Base-by-base conservation (phyloP, 2,797 vertebrate genomes). In the Tamandua tetradactyla region DNA sequence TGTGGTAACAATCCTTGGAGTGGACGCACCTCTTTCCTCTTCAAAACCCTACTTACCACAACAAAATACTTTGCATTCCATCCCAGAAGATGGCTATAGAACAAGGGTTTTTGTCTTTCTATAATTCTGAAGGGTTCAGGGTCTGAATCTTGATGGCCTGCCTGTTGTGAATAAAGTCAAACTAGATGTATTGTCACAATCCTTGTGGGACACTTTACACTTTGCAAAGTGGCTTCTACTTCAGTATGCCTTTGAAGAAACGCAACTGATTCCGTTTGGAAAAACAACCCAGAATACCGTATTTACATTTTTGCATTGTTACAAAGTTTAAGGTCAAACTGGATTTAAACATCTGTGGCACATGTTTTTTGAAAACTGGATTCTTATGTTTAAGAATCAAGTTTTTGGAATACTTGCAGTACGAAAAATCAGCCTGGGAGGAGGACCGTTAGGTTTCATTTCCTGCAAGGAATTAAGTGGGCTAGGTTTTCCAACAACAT, bases 31-130 rank as follows among this genome's bases (percentile, higher is more conserved):
- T 25, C 92, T 95, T 95, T 96, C 88, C 84, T 97, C 86, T 96
- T 94, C 84, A 95, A 94, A 97, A 92, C 61, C 59, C n/a, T 79
- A 42, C 83, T 64, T 91, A 94, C 89, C 94, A 80, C 94, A 97
- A 86, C 97, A 96, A 95, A 97, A 96, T 94, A 52, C 89, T 94
- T 91, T 89, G 15, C 95, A 97, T 95, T 96, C 97, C 92, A 80
- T 87, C 81, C 32, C 47, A 96, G 97, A 94, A 93, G 32, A 76
- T 91, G 93, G 92, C 89, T 75, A 27, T 59, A 84, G 89, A 96
- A 81, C 76, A 61, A 59, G 87, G 32, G 37, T 69, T 89, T 94
- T 95, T 92, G 87, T 95, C 72, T 95, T 89, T 94, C 61, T 88
- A 6, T 75, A 83, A 87, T 94, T 95, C 68, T 66, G 85, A 89